Conservation (phyloP, 2,888 invertebrate species). For the Tachina fera region DNA sequence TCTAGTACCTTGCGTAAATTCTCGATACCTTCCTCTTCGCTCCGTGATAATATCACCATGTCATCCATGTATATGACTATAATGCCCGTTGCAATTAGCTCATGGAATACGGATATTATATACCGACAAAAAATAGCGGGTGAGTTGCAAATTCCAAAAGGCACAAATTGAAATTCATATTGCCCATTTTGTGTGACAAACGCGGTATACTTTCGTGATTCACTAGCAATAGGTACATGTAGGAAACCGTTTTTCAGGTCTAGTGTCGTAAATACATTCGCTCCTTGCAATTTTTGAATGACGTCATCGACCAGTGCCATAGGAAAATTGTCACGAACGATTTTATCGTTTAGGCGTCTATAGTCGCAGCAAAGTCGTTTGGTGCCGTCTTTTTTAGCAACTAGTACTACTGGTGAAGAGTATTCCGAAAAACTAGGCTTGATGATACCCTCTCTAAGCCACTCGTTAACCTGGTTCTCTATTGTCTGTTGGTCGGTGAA, state of each 20-base stretch:
- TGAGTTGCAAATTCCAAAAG: not conserved
- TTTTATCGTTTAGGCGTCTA: not conserved
- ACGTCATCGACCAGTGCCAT: not conserved
- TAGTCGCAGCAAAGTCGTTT: not conserved
- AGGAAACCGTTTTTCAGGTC: slow-evolving; percentile 64
- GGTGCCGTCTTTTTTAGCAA: not conserved
- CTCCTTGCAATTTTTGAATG: too few relatives aligned
- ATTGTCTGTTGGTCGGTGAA: too few relatives aligned
- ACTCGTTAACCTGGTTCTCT: too few relatives aligned
- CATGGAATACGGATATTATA: not conserved
- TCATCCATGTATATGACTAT: not conserved
- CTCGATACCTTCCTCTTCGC: not conserved
- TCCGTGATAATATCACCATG: not conserved
- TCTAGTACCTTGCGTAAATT: not conserved
- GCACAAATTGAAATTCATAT: not conserved
- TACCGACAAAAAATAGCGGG: slow-evolving; percentile 41
- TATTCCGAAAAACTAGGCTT: too few relatives aligned
- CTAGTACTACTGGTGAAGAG: not conserved
- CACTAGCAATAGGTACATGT: slow-evolving; percentile 43
- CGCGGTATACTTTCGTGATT: not conserved
- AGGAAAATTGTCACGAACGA: not conserved
- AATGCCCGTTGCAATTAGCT: not conserved
- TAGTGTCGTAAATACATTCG: too few relatives aligned
- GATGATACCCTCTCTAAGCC: too few relatives aligned
- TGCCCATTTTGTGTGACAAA: not conserved